Base-by-base conservation (phyloP, 2,888 invertebrate species). In the Drosophila algonquin region DNA sequence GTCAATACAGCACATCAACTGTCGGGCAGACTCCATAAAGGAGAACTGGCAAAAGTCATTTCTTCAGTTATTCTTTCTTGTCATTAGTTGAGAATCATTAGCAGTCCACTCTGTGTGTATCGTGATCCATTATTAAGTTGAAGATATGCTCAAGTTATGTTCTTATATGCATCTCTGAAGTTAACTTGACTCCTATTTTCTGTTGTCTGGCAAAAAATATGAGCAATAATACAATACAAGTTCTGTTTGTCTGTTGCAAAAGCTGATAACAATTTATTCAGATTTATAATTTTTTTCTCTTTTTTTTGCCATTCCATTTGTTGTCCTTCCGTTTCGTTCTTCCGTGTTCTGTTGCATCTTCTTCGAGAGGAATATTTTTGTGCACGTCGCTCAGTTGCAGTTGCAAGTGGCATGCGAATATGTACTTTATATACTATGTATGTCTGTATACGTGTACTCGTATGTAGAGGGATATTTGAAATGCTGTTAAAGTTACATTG, bases 211-310 rank as follows among this genome's bases (percentile, higher is more conserved):
- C 65, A 65, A 73, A 60, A 68, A 63, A 73, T 52, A 73, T 68
- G 54, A 67, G 63, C 74, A 77, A 77, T 74, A n/a, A n/a, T n/a
- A n/a, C 74, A 76, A 76, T 21, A 21, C 3, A 21, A 21, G 3
- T 21, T 63, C 12, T 35, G 5, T 35, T 1, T 14, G 14, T 14
- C 30, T 10, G 12, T 12, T 35, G 30, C n/a, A 45, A n/a, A n/a
- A 52, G 21, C 35, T 12, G 35, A 35, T 45, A 30, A 47, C 18
- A 24, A 46, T 46, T 54, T 47, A 12, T 2, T n/a, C 8, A 35
- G 12, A 61, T 46, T n/a, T 14, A 18, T 40, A 27, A 45, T 35
- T 35, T 5, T 5, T 14, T 14, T 1, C 5, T 12, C 4, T 1
- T 35, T 12, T 1, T 35, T 35, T 9, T 35, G 24, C 24, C 24